phyloP scores from a whole-genome alignment of 2,888 invertebrate genomes.

The Pristionchus entomophagus region DNA sequence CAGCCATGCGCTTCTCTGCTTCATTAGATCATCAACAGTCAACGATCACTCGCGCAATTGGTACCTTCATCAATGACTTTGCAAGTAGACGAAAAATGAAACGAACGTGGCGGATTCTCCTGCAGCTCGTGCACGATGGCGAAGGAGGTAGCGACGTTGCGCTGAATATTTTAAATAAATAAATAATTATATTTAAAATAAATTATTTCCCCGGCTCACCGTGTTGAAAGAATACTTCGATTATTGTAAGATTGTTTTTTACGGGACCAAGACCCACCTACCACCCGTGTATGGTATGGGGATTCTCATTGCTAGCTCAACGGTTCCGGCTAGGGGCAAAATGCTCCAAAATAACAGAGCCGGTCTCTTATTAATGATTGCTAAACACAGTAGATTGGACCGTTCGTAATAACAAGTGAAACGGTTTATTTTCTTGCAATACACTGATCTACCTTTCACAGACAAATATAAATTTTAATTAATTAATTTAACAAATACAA shows the following conservation, averaged over 20 bases:
- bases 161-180: slow-evolving; percentile 43
- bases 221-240: no score
- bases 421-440: no score
- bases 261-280: no score
- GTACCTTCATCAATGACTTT: not conserved
- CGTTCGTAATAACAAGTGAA: no score
- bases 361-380: no score
- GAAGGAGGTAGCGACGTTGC: slow-evolving; percentile 62
- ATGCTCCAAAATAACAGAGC: no score
- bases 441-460: not conserved
- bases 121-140: slow-evolving; percentile 62
- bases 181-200: not conserved
- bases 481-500: not conserved
- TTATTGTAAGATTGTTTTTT: no score
- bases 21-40: not conserved
- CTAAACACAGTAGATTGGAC: no score
- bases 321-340: no score
- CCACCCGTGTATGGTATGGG: no score
- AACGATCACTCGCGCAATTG: not conserved
- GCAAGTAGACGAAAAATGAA: not conserved
- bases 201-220: no score
- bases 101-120: slow-evolving; percentile 53
- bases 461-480: not conserved
- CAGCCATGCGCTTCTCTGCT: not conserved
- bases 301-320: no score